Evolutionary conservation across 2,888 invertebrate species (phyloP).

Genomic region (Cyaniris semiargus): DNA sequence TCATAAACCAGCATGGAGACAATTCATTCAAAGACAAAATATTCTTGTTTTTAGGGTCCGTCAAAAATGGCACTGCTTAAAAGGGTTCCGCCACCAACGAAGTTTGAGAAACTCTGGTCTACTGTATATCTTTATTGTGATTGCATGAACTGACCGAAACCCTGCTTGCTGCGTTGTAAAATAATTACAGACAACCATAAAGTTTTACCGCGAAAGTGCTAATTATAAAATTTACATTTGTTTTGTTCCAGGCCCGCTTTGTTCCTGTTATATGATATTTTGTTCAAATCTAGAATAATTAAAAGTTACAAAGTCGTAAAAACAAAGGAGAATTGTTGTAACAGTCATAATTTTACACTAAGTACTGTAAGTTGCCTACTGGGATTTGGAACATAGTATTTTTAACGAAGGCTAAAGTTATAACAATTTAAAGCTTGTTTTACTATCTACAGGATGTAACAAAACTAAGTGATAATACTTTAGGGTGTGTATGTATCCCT

Average conservation of each 20-base stretch:
- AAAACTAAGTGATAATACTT: too few species aligned
- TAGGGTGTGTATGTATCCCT: too few species aligned
- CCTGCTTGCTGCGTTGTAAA: not conserved
- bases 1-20: too few species aligned
- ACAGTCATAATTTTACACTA: not conserved
- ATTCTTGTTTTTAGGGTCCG: too few species aligned
- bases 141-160: not conserved
- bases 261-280: constrained; percentile 14
- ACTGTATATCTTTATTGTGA: too few species aligned
- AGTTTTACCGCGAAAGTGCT: not conserved
- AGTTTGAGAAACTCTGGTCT: too few species aligned
- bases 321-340: constrained; percentile 10
- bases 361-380: not conserved
- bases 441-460: not conserved
- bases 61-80: too few species aligned
- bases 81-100: too few species aligned
- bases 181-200: not conserved
- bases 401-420: not conserved
- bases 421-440: not conserved
- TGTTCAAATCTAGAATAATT: constrained; percentile 6
- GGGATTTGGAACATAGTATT: not conserved
- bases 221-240: constrained; percentile 19
- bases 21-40: too few species aligned
- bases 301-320: constrained; percentile 1
- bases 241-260: constrained; percentile 4